Percentiles rank a stretch among this genome's conserved stretches.
Evolutionary conservation across 1,140 invertebrate species (phyloP).

Genomic region (Drosophila seguyi): DNA sequence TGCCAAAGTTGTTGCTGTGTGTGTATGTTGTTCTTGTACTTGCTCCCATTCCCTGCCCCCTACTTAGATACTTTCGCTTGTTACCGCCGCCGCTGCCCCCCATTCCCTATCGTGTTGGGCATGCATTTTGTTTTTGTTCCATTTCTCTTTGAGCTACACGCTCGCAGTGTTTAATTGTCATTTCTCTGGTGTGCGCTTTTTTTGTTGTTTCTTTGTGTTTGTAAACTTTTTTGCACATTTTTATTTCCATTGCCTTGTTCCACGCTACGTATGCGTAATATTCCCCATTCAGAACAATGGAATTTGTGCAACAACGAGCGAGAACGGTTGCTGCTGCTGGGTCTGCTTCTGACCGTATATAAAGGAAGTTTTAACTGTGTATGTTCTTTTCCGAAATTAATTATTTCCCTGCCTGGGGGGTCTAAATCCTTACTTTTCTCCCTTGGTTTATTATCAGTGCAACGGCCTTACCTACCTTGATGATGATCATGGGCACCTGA

Average conservation of each 20-base stretch:
- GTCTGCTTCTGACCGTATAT: conserved; percentile 35
- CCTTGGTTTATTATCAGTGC: conserved; percentile 30
- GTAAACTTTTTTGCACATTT: conserved; percentile 47
- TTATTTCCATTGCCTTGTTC: conserved; percentile 51
- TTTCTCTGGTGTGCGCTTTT: conserved; percentile 38
- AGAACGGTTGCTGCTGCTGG: not conserved
- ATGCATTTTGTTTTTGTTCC: conserved; percentile 53
- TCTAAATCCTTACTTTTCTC: not conserved
- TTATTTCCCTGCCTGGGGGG: conserved; percentile 8
- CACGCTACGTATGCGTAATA: conserved; percentile 60
- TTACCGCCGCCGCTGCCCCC: not conserved
- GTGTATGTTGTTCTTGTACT: conserved; percentile 40
- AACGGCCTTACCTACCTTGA: conserved; percentile 17
- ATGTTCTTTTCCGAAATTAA: conserved; percentile 31
- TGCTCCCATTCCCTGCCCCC: conserved; percentile 7
- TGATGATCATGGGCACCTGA: conserved; percentile 29
- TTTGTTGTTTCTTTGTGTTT: conserved; percentile 15
- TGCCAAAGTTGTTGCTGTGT: conserved; percentile 71
- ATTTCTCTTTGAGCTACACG: conserved; percentile 51
- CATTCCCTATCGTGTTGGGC: conserved; percentile 6
- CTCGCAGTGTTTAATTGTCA: conserved; percentile 71
- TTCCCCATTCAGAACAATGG: conserved; percentile 61
- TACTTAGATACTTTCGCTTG: conserved; percentile 18
- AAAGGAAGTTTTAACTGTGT: conserved; percentile 29
- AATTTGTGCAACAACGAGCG: conserved; percentile 31